Base-by-base conservation (phyloP, 2,113 vertebrate genomes). In the Pteruthius melanotis region DNA sequence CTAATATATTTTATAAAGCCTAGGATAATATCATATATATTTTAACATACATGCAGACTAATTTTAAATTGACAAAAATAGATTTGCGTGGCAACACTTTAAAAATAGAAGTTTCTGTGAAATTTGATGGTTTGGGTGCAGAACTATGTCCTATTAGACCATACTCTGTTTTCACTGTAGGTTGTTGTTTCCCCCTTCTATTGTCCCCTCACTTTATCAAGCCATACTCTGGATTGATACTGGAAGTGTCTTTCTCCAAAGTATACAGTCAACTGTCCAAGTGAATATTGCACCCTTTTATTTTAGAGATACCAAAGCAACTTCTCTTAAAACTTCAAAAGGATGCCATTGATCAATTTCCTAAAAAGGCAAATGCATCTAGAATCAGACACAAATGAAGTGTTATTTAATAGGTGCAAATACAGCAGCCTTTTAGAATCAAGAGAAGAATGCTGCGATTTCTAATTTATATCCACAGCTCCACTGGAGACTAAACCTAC, bases 271-370 rank as follows among this genome's bases (percentile, higher is more conserved):
- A 91, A 24, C 27, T 56, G 16, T 63, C 8, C 61, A 56, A 64
- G 27, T 26, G 24, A 85, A 54, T n/a, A 87, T 33, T 8, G 4
- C 7, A 49, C 8, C 30, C 17, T 70, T 64, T 45, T 57, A 45
- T 45, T 89, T 78, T 13, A 82, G 52, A 26, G 26, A 19, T 54
- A 70, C 2, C 11, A 42, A 87, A 87, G 15, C 47, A 40, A n/a
- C 39, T 77, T 70, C 39, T 74, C 59, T 70, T 78, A 70, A 56
- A 91, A 70, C 9, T 47, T 83, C 54, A 37, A n/a, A 87, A 70
- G 4, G 8, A 85, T 26, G 57, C 10, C 75, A 26, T 3, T 75
- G 30, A 64, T 81, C 3, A 0, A 0, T 1, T 40, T 85, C 16
- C 20, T 83, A 59, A 66, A 79, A 18, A 60, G 27, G 16, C 8